These are phyloP conservation scores for Hafferia zeledoni DNA, from an alignment of 2,797 vertebrate species.

Conservation along the genomic window DNA sequence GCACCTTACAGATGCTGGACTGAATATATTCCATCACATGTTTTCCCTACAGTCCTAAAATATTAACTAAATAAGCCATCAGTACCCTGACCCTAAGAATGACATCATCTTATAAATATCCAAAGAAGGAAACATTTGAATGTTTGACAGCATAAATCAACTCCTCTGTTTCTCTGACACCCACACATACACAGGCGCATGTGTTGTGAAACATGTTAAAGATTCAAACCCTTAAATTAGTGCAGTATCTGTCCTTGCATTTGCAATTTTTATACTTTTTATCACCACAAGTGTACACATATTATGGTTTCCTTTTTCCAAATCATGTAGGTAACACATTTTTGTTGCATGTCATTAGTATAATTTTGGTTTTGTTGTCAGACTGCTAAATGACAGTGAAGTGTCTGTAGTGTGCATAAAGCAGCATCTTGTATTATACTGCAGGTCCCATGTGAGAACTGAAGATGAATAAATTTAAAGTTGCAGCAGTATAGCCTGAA, in stretches of 20 bases:
- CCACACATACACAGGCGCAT: not conserved
- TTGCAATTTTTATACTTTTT: constrained; percentile 22
- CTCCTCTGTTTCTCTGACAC: constrained; percentile 3
- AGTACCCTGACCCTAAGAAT: not conserved
- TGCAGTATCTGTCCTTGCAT: not conserved
- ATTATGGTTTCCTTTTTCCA: constrained; percentile 32
- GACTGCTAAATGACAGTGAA: constrained; percentile 44
- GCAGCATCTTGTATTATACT: constrained; percentile 34
- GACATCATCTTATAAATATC: constrained; percentile 16
- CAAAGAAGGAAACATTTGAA: not conserved
- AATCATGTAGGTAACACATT: constrained; percentile 43
- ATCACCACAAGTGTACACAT: not conserved
- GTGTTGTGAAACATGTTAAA: not conserved
- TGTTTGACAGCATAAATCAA: not conserved
- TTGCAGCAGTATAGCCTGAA: constrained; percentile 40
- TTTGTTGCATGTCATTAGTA: constrained; percentile 26
- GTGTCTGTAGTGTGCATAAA: not conserved
- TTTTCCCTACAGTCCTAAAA: not conserved
- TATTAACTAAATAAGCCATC: constrained; percentile 28
- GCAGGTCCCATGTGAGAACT: constrained; percentile 27
- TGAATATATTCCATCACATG: not conserved
- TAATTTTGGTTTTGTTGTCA: constrained; percentile 62
- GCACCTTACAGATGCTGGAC: not conserved
- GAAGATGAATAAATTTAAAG: constrained; percentile 56
- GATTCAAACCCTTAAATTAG: constrained; percentile 13